Evolutionary conservation across 2,797 vertebrate species (phyloP).

Genomic region (Notamacropus eugenii): DNA sequence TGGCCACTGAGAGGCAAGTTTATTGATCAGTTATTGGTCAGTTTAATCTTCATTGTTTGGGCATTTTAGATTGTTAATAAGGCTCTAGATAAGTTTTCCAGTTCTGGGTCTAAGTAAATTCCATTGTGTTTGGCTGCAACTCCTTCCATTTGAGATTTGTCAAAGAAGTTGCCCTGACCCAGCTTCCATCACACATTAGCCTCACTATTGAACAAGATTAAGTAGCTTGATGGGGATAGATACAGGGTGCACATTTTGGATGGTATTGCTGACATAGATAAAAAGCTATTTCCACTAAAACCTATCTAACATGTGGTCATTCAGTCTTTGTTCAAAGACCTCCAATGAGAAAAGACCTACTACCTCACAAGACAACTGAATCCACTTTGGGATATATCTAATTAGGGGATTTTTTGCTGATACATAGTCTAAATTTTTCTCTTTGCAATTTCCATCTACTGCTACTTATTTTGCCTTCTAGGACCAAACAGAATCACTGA

Average conservation of each 20-base stretch:
- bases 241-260: constrained; percentile 91
- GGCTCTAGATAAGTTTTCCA: constrained; percentile 92
- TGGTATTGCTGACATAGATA: constrained; percentile 87
- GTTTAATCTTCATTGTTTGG: constrained; percentile 92
- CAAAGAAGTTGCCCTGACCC: constrained; percentile 94
- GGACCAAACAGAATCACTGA: background rate
- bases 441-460: background rate
- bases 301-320: background rate
- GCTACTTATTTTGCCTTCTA: background rate
- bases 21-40: constrained; percentile 96
- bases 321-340: background rate
- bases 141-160: constrained; percentile 96
- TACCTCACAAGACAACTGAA: background rate
- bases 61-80: constrained; percentile 93
- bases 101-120: constrained; percentile 92
- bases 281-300: background rate
- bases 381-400: background rate
- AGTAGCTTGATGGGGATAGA: constrained; percentile 89
- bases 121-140: constrained; percentile 91
- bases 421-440: background rate
- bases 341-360: background rate
- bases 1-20: constrained; percentile 91
- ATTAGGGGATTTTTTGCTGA: background rate
- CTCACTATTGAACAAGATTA: constrained; percentile 91
- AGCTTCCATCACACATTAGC: constrained; percentile 96